Evolutionary conservation across 2,888 invertebrate species (phyloP), one percentile per base, ranked within the genome.

Genomic region (Pterostichus niger): DNA sequence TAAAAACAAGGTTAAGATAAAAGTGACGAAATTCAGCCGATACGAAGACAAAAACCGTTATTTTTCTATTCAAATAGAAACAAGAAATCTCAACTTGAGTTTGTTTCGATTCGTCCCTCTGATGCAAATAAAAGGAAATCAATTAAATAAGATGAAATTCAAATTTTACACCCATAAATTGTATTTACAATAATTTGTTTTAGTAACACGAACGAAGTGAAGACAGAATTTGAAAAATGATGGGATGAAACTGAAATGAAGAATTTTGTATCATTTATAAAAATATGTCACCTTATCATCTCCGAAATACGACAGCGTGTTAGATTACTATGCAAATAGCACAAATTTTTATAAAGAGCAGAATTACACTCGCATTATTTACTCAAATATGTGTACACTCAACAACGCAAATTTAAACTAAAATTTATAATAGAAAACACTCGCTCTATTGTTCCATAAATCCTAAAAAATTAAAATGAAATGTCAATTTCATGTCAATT

Each of bases 11-110:
- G 44, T 44, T 44, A 44, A 71, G 68, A 71, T 44, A 71, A 71
- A 71, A 71, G 68, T 71, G 68, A 44, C 68, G 46, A 71, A 56
- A 71, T 44, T 71, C 68, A 10, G 24, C 33, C 46, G 68, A 46
- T 24, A 40, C 44, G 9, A 24, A 40, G 44, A 71, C 68, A 44
- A 71, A 71, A 71, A 71, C 15, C 68, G 68, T 71, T 71, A 71
- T 71, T 71, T 71, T 71, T 71, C 44, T 44, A 71, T 71, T 71
- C 68, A 71, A 71, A 71, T 71, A 71, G 68, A 71, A 71, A 71
- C 68, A 71, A 56, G 68, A 44, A 44, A 71, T 13, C n/a, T 9
- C 40, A 40, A 71, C 44, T 15, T 17, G 44, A 44, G 17, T 71
- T 44, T 71, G 68, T 71, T 71, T 71, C 44, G 13, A 40, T 71